A percentile compares a stretch with the other conserved stretches of the same genome.
These are phyloP conservation scores for Scaptodrosophila lebanonensis DNA, from an alignment of 1,140 invertebrate genomes.

Conservation along the genomic window DNA sequence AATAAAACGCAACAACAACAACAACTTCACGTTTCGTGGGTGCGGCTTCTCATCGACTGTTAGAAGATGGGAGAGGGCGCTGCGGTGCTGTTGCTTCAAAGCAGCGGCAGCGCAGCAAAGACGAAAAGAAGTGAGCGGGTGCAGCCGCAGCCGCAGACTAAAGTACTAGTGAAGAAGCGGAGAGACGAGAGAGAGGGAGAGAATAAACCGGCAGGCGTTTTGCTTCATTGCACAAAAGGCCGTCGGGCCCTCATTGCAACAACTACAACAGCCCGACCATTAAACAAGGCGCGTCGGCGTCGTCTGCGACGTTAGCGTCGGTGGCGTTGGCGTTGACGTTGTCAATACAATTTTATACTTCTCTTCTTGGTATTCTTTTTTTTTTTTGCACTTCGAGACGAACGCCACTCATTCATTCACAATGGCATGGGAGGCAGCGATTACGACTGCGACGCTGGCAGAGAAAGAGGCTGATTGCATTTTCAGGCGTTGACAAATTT, in stretches of 20 bases:
- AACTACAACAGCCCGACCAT: slow-evolving; percentile 6
- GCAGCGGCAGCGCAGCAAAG: no score
- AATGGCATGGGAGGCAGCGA: background rate
- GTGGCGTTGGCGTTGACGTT: slow-evolving; percentile 19
- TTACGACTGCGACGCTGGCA: background rate
- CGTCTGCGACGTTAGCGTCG: background rate
- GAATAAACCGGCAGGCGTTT: slow-evolving; percentile 21
- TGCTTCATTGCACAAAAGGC: slow-evolving; percentile 68
- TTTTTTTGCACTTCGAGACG: background rate
- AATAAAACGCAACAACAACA: background rate
- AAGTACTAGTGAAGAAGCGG: no score
- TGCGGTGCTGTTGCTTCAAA: no score
- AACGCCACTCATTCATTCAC: slow-evolving; percentile 2
- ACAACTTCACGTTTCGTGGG: no score
- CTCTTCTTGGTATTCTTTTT: background rate
- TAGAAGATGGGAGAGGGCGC: no score
- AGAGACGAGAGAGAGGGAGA: slow-evolving; percentile 12
- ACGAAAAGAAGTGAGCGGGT: no score
- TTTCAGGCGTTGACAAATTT: slow-evolving; percentile 68
- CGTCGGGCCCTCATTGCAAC: slow-evolving; percentile 13
- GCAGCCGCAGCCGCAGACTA: no score
- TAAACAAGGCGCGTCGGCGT: background rate
- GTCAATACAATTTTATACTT: slow-evolving; percentile 41
- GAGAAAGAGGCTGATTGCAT: slow-evolving; percentile 24
- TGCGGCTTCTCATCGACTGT: no score